These are phyloP conservation scores for Tursiops truncatus DNA, from an alignment of 2,113 vertebrate species.

Conservation along the genomic window DNA sequence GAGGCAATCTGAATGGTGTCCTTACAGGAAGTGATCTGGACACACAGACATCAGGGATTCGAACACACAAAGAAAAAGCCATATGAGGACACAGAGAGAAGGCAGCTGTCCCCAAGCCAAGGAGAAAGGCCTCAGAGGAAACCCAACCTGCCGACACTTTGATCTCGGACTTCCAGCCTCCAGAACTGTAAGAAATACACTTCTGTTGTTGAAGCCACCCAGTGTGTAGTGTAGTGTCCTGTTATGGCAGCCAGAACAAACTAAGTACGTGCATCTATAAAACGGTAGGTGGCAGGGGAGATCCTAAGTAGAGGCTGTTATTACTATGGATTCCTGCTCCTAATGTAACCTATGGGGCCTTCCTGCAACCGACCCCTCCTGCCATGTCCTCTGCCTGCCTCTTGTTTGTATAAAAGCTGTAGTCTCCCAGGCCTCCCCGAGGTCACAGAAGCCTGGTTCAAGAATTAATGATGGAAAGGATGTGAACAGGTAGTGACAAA, in stretches of 20 bases:
- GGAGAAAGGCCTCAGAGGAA: not conserved
- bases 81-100: not conserved
- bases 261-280: not conserved
- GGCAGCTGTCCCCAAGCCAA: not conserved
- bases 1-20: not conserved
- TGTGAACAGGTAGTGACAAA: not conserved
- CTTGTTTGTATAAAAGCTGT: not conserved
- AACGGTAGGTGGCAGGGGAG: not conserved
- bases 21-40: not conserved
- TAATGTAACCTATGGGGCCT: not conserved
- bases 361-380: not conserved
- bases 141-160: no score
- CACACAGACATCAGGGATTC: not conserved
- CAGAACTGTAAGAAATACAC: not conserved
- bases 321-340: not conserved
- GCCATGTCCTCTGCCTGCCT: not conserved
- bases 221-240: no score
- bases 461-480: not conserved
- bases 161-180: no score
- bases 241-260: not conserved
- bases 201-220: not conserved
- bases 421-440: not conserved
- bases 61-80: not conserved
- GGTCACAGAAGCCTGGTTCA: not conserved
- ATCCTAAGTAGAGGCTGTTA: not conserved